Evolutionary conservation across 2,113 vertebrate species (phyloP), one percentile per base, ranked within the genome.

Genomic region (Pomatorhinus ruficollis): DNA sequence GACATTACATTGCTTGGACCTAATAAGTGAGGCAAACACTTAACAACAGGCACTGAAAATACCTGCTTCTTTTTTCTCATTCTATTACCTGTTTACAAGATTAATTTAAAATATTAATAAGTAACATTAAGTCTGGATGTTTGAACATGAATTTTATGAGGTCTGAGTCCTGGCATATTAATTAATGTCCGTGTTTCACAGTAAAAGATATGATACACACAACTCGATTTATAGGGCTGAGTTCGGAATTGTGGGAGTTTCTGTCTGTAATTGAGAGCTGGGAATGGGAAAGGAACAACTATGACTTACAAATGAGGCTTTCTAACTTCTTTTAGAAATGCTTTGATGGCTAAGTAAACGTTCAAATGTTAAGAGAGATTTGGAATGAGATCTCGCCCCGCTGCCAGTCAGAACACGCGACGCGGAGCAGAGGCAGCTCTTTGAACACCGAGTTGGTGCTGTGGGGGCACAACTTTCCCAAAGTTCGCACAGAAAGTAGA

Each of bases 401-500:
- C 77, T 83, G 81, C 57, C 83, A 21, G 54, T 8, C 77, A 39
- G 61, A 76, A 47, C 16, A 33, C 10, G 9, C 28, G 33, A 50
- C 10, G 72, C 61, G 21, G 59, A 89, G 71, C 39, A 79, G 56
- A 35, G 64, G 24, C 15, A 49, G 61, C 54, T 44, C 16, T 64
- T 56, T 2, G 66, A 80, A 50, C 45, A 21, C 33, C 5, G 50
- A 57, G 59, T 23, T 49, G 12, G 42, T 2, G 68, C 13, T 23
- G 53, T 0, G n/a, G 21, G 12, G 37, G 1, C 57, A 17, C 25
- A 81, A 71, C 90, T 84, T 71, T 16, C 10, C 31, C 8, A 5
- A 80, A 84, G 90, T 72, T 66, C 92, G 15, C 93, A 90, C 24
- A 53, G 72, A 95, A 96, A 93, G 95, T 4, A 90, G 90, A 95